A percentile compares a stretch with the other conserved stretches of the same genome.
Conservation (phyloP, 1,140 invertebrate species). For the Aphis craccivora region DNA sequence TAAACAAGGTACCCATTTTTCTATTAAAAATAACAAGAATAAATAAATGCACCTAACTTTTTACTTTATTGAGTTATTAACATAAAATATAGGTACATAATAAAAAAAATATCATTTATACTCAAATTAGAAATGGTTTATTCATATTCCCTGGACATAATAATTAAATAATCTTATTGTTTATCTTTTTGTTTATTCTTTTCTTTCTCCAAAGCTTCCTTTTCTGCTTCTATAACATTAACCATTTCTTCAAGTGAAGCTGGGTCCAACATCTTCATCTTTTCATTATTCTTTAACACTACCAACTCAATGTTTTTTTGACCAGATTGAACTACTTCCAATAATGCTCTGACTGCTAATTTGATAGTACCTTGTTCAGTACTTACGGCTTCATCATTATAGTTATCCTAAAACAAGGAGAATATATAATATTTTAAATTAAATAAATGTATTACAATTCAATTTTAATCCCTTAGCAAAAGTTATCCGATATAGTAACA, state of each 20-base stretch:
- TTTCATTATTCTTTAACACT: slow-evolving; percentile 85
- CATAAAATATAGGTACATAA: neutral
- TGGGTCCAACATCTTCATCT: slow-evolving; percentile 66
- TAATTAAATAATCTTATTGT: slow-evolving; percentile 43
- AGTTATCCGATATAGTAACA: neutral
- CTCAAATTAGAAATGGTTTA: neutral
- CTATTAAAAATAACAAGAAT: neutral
- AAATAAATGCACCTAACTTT: neutral
- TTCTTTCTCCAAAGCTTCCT: slow-evolving; percentile 56
- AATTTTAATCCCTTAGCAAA: neutral
- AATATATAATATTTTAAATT: neutral
- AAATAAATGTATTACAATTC: neutral
- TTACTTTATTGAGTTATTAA: neutral
- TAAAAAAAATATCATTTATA: slow-evolving; percentile 33
- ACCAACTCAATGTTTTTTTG: slow-evolving; percentile 99
- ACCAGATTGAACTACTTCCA: slow-evolving; percentile 98
- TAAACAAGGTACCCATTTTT: neutral
- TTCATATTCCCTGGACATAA: neutral
- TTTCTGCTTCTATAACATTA: slow-evolving; percentile 54
- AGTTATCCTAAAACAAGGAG: slow-evolving; percentile 80
- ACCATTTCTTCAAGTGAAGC: slow-evolving; percentile 52
- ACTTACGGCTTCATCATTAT: slow-evolving; percentile 83
- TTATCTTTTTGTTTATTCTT: slow-evolving; percentile 57
- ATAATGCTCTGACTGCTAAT: slow-evolving; percentile 92
- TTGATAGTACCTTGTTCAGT: slow-evolving; percentile 91